Evolutionary conservation across 2,888 invertebrate species (phyloP), one percentile per base, ranked within the genome.

Genomic region (Aleiodes testaceus): DNA sequence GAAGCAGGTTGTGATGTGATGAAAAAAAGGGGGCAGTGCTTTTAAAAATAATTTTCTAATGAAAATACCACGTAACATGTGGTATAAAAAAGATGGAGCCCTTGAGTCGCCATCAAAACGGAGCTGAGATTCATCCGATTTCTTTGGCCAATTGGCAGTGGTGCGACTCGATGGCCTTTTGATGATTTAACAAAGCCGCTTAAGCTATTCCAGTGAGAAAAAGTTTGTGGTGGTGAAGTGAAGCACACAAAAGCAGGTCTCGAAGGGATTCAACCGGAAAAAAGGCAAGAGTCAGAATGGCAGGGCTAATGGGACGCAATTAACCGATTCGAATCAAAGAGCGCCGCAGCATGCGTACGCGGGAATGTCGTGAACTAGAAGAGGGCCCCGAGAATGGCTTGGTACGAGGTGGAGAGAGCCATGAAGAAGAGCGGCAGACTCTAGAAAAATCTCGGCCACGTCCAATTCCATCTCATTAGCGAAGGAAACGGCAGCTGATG

Each of bases 401-500:
- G 50, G 64, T 66, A 52, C 63, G 55, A 44, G 69, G 72, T 50
- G 67, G 61, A 66, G 70, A 72, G 63, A 52, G 68, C 52, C 68
- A 70, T 65, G 74, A 69, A 59, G n/a, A n/a, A n/a, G n/a, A 26
- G 77, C 77, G 74, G 64, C 67, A 72, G 78, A 73, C 82, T 86
- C 84, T 86, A 87, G 87, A 87, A 87, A 87, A 87, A 87, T 87
- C 87, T 85, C 83, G 86, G 84, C 85, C 86, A 84, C 86, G 86
- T 87, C 86, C 87, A 87, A 87, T 87, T 87, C 86, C 86, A 87
- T 87, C 87, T 87, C 87, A 87, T 87, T 87, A 87, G 87, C 82
- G 85, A 81, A 82, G 82, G 81, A 84, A 86, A 86, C 85, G 84
- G 84, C 84, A 82, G 84, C 87, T 85, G 87, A 87, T 87, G 86